Evolutionary conservation across 2,888 invertebrate species (phyloP), one percentile per base, ranked within the genome.

Genomic region (Tuta absoluta): DNA sequence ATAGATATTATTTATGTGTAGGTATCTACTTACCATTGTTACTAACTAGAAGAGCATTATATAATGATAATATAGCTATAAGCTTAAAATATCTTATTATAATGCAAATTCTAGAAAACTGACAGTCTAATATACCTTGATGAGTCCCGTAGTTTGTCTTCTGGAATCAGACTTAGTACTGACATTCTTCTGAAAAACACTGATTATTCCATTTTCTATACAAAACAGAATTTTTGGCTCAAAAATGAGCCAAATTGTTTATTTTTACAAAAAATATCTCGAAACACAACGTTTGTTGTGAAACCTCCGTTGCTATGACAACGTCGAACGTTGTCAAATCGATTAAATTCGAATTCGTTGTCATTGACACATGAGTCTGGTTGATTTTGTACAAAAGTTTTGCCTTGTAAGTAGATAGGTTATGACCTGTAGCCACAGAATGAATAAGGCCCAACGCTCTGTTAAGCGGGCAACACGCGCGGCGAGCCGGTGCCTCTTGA

Each of bases 91-190:
- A 33, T 45, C 14, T 19, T 8, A 28, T n/a, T n/a, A 17, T 2
- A n/a, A 56, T n/a, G 51, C 10, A 56, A 17, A n/a, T 49, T 38
- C 59, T 41, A 59, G 38, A 59, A 41, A 38, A 41, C n/a, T n/a
- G 21, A 19, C 37, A n/a, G 12, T 57, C n/a, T 12, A n/a, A n/a
- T n/a, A 8, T 21, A 87, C 89, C 87, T 83, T 67, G 73, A 70
- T 67, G 73, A 70, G 21, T 88, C 87, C 75, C 86, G 90, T 60
- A 78, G 80, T 76, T 84, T 91, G 70, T 92, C 92, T 78, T 93
- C 92, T 17, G 92, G 91, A 63, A 91, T 80, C 64, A 93, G 80
- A 81, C 92, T 93, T 75, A 93, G 70, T 70, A 89, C 85, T 78
- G 93, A 92, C 90, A 92, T 91, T 63, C 69, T 87, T 69, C 41